Conservation (phyloP, 2,888 invertebrate species). For the Chalcis sispes region DNA sequence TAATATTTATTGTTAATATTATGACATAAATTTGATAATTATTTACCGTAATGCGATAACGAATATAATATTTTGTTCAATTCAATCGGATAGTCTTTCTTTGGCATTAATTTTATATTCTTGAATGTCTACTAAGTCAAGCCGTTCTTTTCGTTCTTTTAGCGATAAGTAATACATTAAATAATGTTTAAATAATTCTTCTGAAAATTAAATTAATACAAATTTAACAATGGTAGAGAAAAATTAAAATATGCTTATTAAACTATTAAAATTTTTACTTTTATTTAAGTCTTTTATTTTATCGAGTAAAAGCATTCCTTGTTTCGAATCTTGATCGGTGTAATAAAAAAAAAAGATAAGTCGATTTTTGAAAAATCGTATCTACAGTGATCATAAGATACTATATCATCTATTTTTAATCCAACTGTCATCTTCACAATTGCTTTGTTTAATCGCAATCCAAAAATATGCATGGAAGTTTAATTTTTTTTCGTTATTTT, state of each 20-base stretch:
- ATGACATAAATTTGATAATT: too few relatives aligned
- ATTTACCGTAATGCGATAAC: too few relatives aligned
- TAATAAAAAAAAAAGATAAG: constrained; percentile 14
- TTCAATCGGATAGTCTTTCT: too few relatives aligned
- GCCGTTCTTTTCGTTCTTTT: too few relatives aligned
- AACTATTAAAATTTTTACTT: constrained; percentile 10
- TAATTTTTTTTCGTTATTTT: background rate
- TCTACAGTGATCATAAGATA: constrained; percentile 2
- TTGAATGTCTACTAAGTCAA: background rate
- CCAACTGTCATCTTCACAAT: constrained; percentile 5
- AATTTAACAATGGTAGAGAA: background rate
- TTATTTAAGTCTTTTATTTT: background rate
- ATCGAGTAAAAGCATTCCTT: constrained; percentile 4
- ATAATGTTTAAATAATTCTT: constrained; percentile 1
- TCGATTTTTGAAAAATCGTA: constrained; percentile 3
- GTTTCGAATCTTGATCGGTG: background rate
- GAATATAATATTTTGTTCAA: too few relatives aligned
- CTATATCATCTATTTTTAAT: constrained; percentile 2
- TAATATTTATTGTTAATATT: too few relatives aligned
- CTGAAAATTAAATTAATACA: constrained; percentile 14
- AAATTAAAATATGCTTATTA: background rate
- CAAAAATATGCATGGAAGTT: background rate
- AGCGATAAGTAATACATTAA: background rate
- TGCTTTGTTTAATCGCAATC: constrained; percentile 7
- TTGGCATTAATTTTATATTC: background rate